Base-by-base conservation (phyloP, 37 sponge, comb jelly and placozoan genomes). In the Oopsacas minuta region DNA sequence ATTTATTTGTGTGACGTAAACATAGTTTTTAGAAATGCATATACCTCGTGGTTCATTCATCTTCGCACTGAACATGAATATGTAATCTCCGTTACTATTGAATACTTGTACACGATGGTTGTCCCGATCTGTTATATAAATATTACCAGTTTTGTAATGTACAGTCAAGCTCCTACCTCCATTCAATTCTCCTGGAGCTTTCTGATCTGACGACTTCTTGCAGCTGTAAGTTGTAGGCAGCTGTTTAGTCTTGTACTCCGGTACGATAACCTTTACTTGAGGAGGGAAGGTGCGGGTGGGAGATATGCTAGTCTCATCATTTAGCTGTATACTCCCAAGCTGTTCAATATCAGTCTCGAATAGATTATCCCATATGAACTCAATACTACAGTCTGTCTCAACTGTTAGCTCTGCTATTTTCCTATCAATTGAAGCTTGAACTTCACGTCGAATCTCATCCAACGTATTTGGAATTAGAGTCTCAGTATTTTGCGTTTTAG, bases 311-410 rank as follows among this genome's bases (percentile, higher is more conserved):
- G 22, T 25, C 75, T 61, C 17, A 61, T 34, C 75, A 12, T 61
- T 61, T 32, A 61, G 75, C 75, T 61, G 22, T 32, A 61, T 61
- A 61, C 22, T 61, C 75, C 75, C 75, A 3, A 61, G 22, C 75
- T 61, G 75, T n/a, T 61, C 75, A 25, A 61, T 61, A n/a, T 61
- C 75, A 61, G 75, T 61, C 5, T 61, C 17, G 75, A 61, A 61
- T 61, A 61, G 75, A 12, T 10, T 10, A 12, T 61, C 75, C 75
- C 75, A 61, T 61, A 32, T 34, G 30, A 61, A 61, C 75, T 61
- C 75, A 25, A 61, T 61, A 25, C 28, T n/a, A 61, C 30, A 3
- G 75, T 61, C 22, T 61, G 75, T 25, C 5, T 61, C 28, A 61
- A 3, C 30, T 61, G 75, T 25, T 25, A 61, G 20, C 30, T 61